Percentiles rank a stretch among this genome's conserved stretches.
Conservation (phyloP, 2,888 invertebrate species). For the Dasypolia templi region DNA sequence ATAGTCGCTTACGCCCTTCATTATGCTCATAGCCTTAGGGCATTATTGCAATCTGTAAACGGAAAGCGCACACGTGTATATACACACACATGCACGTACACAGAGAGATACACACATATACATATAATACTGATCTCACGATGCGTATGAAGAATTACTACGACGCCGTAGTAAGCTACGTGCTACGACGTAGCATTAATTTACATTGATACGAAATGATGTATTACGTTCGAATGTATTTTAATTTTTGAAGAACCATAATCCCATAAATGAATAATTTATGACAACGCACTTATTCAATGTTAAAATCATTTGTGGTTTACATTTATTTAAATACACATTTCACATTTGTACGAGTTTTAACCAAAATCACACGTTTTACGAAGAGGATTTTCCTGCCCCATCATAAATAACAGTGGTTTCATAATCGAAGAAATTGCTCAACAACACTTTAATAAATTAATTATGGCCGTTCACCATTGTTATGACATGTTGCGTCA, state of each 20-base stretch:
- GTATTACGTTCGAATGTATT: not conserved
- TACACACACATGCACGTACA: not conserved
- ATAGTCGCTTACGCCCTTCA: conserved; percentile 28
- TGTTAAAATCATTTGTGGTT: no score
- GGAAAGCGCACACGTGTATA: conserved; percentile 29
- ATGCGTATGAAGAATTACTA: conserved; percentile 21
- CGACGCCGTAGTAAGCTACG: conserved; percentile 2
- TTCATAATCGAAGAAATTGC: conserved; percentile 38
- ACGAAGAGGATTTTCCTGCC: conserved; percentile 16
- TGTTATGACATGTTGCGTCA: conserved; percentile 62
- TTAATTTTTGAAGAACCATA: not conserved
- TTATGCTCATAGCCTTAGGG: conserved; percentile 25
- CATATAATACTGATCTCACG: conserved; percentile 20
- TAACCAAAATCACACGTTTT: not conserved
- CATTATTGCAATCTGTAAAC: conserved; percentile 53
- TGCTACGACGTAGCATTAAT: conserved; percentile 18
- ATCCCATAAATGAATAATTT: not conserved
- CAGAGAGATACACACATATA: not conserved
- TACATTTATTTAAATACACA: no score
- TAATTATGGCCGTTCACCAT: conserved; percentile 58
- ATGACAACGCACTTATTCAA: not conserved
- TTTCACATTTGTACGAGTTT: conserved; percentile 7
- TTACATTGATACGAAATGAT: not conserved
- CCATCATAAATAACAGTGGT: conserved; percentile 20
- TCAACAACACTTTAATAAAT: conserved; percentile 55